phyloP scores from a whole-genome alignment of 2,888 invertebrate species.

The Limnephilus lunatus region DNA sequence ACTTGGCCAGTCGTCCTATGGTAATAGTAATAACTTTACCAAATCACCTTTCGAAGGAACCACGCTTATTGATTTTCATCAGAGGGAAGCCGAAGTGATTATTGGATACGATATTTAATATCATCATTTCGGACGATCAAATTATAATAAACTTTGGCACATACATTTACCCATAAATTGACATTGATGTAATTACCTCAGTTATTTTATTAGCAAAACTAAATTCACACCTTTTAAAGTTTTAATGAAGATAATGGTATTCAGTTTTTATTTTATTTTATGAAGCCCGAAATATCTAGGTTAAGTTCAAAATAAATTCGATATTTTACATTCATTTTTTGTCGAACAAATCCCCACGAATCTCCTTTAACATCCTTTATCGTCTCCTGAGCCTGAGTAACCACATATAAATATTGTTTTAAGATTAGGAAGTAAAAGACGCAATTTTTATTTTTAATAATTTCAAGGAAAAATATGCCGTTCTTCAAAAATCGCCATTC shows the following conservation, averaged over 20 bases:
- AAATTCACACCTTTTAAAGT: background rate
- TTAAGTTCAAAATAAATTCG: background rate
- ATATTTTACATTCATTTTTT: background rate
- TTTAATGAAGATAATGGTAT: background rate
- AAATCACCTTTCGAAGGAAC: conserved; percentile 42
- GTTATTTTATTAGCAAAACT: background rate
- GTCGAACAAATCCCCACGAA: background rate
- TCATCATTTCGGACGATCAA: background rate
- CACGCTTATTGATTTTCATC: conserved; percentile 25
- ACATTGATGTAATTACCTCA: background rate
- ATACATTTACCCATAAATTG: background rate
- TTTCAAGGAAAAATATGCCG: background rate
- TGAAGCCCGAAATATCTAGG: background rate
- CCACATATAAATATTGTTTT: background rate
- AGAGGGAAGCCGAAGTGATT: conserved; percentile 12
- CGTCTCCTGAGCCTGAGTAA: background rate
- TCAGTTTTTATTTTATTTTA: background rate
- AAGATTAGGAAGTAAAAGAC: background rate
- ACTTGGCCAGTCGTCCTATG: conserved; percentile 11
- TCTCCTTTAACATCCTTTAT: background rate
- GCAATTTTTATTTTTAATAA: background rate
- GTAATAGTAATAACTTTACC: conserved; percentile 13
- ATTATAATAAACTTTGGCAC: background rate
- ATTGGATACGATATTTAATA: conserved; percentile 11
- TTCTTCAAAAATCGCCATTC: background rate